phyloP scores from a whole-genome alignment of 2,888 invertebrate species.

The Metallyticus violacea region DNA sequence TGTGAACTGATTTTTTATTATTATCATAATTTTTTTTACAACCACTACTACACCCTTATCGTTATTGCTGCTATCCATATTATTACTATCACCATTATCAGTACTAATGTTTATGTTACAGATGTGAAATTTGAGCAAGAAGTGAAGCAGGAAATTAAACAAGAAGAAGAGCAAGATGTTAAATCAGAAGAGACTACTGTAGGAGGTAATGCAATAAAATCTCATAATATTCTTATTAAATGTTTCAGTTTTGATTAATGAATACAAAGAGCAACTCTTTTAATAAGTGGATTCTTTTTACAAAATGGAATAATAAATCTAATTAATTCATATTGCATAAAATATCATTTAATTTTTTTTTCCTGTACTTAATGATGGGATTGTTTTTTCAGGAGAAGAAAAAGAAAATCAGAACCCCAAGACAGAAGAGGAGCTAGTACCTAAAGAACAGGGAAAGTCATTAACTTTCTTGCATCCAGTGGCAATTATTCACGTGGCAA shows the following conservation, averaged over 20 bases:
- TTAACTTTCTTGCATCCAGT: slow-evolving; percentile 49
- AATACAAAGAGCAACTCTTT: too few relatives aligned
- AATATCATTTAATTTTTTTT: not conserved
- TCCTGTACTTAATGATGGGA: not conserved
- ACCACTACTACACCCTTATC: too few relatives aligned
- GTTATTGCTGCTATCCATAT: too few relatives aligned
- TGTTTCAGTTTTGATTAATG: too few relatives aligned
- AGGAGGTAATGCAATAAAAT: not conserved
- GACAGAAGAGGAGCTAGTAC: not conserved
- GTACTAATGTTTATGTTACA: not conserved
- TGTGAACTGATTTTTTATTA: too few relatives aligned
- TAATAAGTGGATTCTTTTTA: too few relatives aligned
- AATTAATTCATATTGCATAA: too few relatives aligned
- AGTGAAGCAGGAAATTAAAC: not conserved
- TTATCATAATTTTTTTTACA: too few relatives aligned
- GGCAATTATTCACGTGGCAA: slow-evolving; percentile 58
- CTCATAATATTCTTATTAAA: too few relatives aligned
- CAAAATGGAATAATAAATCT: too few relatives aligned
- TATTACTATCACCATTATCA: not conserved
- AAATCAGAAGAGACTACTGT: not conserved
- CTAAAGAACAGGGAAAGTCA: slow-evolving; percentile 20
- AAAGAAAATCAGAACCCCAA: slow-evolving; percentile 33
- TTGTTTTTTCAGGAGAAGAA: not conserved
- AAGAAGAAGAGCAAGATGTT: not conserved
- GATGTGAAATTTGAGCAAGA: not conserved